Conservation (phyloP, 2,113 vertebrate species). For the Pseudopipra pipra region DNA sequence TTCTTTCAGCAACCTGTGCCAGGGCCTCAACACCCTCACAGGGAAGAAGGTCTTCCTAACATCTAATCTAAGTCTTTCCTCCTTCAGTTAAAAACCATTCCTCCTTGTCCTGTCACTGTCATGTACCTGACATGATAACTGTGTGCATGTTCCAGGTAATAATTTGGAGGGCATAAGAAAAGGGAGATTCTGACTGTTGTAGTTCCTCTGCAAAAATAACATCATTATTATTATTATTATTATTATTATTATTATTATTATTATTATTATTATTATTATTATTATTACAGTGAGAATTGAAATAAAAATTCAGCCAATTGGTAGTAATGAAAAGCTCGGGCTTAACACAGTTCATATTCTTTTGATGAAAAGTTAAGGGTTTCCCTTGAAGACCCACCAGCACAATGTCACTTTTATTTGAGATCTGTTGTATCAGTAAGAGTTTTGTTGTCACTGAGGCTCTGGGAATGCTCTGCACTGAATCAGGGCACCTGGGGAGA, state of each 20-base stretch:
- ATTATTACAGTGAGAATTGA: background rate
- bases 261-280: background rate
- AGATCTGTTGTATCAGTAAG: background rate
- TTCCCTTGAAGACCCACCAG: background rate
- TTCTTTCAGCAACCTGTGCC: background rate
- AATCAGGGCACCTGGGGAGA: background rate
- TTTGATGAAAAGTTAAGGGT: background rate
- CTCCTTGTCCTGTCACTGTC: background rate
- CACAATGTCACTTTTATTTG: background rate
- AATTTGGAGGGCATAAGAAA: background rate
- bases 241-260: background rate
- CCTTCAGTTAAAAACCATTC: background rate
- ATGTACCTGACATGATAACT: background rate
- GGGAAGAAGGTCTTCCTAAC: background rate
- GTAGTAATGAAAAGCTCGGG: background rate
- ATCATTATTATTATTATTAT: background rate
- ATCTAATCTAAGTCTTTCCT: background rate
- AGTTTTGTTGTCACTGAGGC: background rate
- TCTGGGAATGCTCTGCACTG: background rate
- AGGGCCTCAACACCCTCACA: background rate
- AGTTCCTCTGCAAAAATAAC: background rate
- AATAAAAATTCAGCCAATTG: background rate
- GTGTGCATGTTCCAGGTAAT: background rate
- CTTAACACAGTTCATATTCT: background rate
- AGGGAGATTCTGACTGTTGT: background rate